phyloP scores from a whole-genome alignment of 1,140 invertebrate genomes.

The Dendroctonus ponderosae region DNA sequence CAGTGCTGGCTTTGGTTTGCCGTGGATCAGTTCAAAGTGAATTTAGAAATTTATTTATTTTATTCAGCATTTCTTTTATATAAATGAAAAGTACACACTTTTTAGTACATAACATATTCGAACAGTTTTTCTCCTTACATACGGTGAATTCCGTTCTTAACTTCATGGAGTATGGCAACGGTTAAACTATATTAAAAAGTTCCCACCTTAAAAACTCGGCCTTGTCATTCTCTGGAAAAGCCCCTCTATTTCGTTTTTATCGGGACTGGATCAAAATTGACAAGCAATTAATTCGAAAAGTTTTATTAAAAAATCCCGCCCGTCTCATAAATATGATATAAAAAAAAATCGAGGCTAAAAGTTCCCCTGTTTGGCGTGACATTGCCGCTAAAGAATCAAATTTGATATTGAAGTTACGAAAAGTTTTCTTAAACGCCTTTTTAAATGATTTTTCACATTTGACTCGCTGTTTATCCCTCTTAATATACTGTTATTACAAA shows the following conservation, averaged over 20 bases:
- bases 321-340: conserved; percentile 4
- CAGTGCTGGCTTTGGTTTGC: too few species aligned
- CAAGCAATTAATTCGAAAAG: conserved; percentile 27
- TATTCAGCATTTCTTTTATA: too few species aligned
- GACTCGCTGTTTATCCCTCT: conserved; percentile 12
- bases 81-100: too few species aligned
- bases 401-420: conserved; percentile 19
- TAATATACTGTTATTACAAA: conserved; percentile 1
- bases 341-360: conserved; percentile 21
- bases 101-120: too few species aligned
- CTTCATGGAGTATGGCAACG: not conserved
- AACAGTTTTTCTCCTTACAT: too few species aligned
- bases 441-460: conserved; percentile 15
- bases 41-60: too few species aligned
- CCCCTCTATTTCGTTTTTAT: not conserved
- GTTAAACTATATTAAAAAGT: conserved; percentile 8
- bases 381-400: conserved; percentile 16
- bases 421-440: conserved; percentile 16
- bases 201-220: not conserved
- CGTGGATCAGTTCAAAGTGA: too few species aligned
- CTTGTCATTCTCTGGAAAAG: conserved; percentile 4
- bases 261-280: conserved; percentile 17
- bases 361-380: conserved; percentile 23
- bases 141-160: too few species aligned
- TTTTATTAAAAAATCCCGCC: conserved; percentile 18